Evolutionary conservation across 2,888 invertebrate genomes (phyloP), one percentile per base, ranked within the genome.

Genomic region (Sinopyrophorus schimmeli): DNA sequence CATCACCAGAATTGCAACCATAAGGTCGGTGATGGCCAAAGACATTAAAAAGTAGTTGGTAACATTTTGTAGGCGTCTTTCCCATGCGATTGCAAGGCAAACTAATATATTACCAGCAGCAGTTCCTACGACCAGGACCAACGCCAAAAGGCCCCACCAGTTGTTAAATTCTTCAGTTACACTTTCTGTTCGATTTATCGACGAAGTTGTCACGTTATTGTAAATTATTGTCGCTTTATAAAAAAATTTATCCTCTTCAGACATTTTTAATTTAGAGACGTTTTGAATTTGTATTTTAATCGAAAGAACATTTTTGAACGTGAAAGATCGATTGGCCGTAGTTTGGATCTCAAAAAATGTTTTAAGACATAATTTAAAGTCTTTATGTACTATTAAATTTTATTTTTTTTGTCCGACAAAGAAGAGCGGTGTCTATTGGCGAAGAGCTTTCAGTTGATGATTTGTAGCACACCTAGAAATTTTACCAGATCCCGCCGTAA

Each of bases 11-110:
- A 94, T 81, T 27, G 94, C 94, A 1, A 97, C 95, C 78, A 97
- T 85, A 34, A 96, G 80, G 75, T 97, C 97, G 7, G 96, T 96
- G 58, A 96, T 88, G 40, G 96, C 95, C 68, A 97, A 74, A 3
- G 95, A 96, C 86, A 96, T 89, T 66, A 97, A 80, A 70, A 97
- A 97, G 74, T 95, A 96, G 75, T 97, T 97, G 65, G 96, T 97
- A 50, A 95, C 93, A 78, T 94, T 97, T 75, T 97, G 96, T 51
- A 97, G 77, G 9, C 94, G 80, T 44, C 91, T 82, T 71, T 97
- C 96, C 82, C 90, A 84, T 55, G 87, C 86, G 63, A 97, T 94
- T 14, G 97, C 96, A 61, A 95, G 74, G 66, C 95, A 96, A 32
- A 97, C 97, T 49, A 97, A 76, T 26, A 93, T 89, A 75, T 97